A percentile compares a stretch with the other conserved stretches of the same genome.
Evolutionary conservation across 2,797 vertebrate genomes (phyloP).

Genomic region (Arrhamphus sclerolepis): DNA sequence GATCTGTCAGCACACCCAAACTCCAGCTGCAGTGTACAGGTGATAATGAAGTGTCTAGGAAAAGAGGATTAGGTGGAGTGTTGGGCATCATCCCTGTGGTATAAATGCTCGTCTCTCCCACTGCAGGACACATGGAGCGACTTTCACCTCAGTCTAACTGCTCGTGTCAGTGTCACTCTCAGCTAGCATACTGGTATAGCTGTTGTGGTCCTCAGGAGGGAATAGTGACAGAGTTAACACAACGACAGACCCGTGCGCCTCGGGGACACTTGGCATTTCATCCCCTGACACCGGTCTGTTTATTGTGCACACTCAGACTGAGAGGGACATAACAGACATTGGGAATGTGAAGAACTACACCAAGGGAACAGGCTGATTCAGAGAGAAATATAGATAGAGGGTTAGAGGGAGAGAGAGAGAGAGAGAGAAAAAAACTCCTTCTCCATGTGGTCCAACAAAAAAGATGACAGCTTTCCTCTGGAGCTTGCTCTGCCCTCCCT

Average conservation of each 20-base stretch:
- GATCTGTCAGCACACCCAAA: conserved; percentile 55
- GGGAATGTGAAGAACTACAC: conserved; percentile 73
- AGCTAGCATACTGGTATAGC: conserved; percentile 52
- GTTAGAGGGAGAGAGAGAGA: conserved; percentile 24
- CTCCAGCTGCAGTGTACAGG: conserved; percentile 48
- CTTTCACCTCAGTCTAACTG: conserved; percentile 65
- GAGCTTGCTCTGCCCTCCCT: conserved; percentile 66
- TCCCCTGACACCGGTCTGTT: conserved; percentile 71
- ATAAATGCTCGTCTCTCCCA: conserved; percentile 69
- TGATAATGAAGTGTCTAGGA: conserved; percentile 78
- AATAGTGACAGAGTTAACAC: conserved; percentile 52
- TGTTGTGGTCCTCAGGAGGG: conserved; percentile 63
- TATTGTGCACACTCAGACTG: conserved; percentile 69
- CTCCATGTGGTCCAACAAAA: conserved; percentile 71
- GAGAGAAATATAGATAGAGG: conserved; percentile 52
- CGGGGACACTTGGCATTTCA: conserved; percentile 65
- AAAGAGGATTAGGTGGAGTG: conserved; percentile 75
- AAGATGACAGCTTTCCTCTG: conserved; percentile 80
- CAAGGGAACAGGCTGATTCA: conserved; percentile 79
- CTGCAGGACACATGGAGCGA: conserved; percentile 60
- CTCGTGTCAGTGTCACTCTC: conserved; percentile 59
- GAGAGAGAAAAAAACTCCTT: conserved; percentile 53
- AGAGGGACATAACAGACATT: conserved; percentile 61
- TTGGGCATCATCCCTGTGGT: conserved; percentile 70
- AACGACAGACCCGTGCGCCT: conserved; percentile 53